Evolutionary conservation across 2,888 invertebrate genomes (phyloP).

Genomic region (Sclerodermus sp.): DNA sequence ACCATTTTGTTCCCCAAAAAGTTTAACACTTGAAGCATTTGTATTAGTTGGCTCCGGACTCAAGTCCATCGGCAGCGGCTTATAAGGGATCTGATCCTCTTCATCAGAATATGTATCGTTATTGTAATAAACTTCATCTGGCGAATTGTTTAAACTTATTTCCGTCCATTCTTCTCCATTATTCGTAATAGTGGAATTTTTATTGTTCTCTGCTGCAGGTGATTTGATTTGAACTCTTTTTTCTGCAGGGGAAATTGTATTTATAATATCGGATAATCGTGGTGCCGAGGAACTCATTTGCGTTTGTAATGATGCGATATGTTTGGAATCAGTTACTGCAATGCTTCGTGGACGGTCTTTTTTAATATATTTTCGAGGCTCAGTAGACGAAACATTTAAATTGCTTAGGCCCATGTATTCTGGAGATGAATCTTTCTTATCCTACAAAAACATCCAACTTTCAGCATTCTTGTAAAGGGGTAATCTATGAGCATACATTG

Average conservation of each 20-base stretch:
- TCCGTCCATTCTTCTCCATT: conserved; percentile 72
- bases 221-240: conserved; percentile 39
- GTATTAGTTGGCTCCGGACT: conserved; percentile 48
- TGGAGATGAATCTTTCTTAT: conserved; percentile 44
- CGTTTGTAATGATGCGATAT: conserved; percentile 35
- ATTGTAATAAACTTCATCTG: conserved; percentile 66
- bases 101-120: conserved; percentile 60
- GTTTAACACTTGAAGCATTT: conserved; percentile 34
- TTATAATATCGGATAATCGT: conserved; percentile 42
- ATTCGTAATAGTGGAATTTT: conserved; percentile 26
- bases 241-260: conserved; percentile 36
- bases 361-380: conserved; percentile 53
- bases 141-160: conserved; percentile 71
- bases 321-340: conserved; percentile 43
- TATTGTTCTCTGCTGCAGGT: conserved; percentile 26
- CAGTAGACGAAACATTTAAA: conserved; percentile 48
- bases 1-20: conserved; percentile 33
- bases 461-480: too few species aligned
- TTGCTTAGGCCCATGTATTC: conserved; percentile 49
- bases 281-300: conserved; percentile 44
- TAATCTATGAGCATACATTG: conserved; percentile 3
- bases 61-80: conserved; percentile 52
- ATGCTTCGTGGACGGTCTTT: conserved; percentile 50
- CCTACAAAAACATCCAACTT: too few species aligned
- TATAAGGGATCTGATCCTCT: conserved; percentile 59